Evolutionary conservation across 2,113 vertebrate genomes (phyloP), one percentile per base, ranked within the genome.

Genomic region (Danionella cerebrum): DNA sequence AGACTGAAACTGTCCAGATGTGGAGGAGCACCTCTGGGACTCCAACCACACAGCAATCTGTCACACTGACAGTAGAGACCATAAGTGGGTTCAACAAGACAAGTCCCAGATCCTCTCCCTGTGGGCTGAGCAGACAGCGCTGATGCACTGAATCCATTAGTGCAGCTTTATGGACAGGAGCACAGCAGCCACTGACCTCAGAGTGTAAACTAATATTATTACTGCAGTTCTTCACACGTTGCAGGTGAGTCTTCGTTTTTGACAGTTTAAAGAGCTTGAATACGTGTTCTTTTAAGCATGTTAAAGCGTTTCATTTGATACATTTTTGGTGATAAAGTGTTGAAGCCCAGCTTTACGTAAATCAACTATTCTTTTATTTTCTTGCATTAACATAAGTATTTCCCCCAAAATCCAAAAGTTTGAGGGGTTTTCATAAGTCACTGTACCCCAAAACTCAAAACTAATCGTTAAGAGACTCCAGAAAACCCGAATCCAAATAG

Each of bases 61-160:
- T 55, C 57, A 55, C 33, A 4, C 19, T 50, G 25, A 67, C 35
- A 21, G 27, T 21, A 6, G 44, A 66, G 53, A 10, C 21, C 24
- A 60, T 63, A 68, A 69, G 67, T 38, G 60, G 41, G 24, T 19
- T 65, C 45, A 59, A 36, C 38, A 54, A 57, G 31, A 39, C 52
- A 29, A n/a, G 21, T 45, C 45, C 29, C 42, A 44, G 54, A 51
- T 58, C 39, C 45, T 29, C 13, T 38, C 70, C 63, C 70, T 14
- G 36, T 25, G 38, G 70, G 27, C 36, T 7, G 31, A 41, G 8
- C 25, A 65, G 69, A 65, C 69, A 66, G 69, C 69, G 66, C 24
- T 44, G 52, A 63, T 53, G 59, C 39, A 63, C 48, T 16, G 31
- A 39, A 24, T 42, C 48, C 22, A 57, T 75, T 67, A 67, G 57